Conservation (phyloP, 2,113 vertebrate species). For the Apistogramma diplotaenia region DNA sequence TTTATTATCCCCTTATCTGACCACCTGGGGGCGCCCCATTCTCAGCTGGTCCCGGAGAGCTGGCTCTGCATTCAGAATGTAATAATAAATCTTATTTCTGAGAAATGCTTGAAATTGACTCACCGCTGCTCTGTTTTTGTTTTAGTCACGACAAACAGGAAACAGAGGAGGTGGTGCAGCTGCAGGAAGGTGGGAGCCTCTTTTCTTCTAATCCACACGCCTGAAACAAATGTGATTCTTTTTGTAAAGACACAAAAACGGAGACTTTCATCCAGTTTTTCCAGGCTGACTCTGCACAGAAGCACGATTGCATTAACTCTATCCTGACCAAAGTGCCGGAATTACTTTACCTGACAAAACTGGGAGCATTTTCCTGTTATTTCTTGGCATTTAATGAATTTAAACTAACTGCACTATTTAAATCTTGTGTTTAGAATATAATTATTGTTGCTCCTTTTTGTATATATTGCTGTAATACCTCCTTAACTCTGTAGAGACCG, state of each 20-base stretch:
- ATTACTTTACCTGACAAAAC: neutral
- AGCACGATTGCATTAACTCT: too few relatives aligned
- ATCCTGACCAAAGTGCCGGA: too few relatives aligned
- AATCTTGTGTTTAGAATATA: too few relatives aligned
- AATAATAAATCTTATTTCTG: neutral
- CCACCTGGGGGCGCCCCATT: slow-evolving; percentile 35
- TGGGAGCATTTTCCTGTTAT: neutral
- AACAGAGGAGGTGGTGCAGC: slow-evolving; percentile 85
- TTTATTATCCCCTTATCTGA: neutral
- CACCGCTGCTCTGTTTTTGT: neutral
- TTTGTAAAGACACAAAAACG: neutral
- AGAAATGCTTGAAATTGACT: neutral
- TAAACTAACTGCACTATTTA: too few relatives aligned
- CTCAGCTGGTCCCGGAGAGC: fast-evolving
- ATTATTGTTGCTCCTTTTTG: too few relatives aligned
- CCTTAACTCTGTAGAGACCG: too few relatives aligned
- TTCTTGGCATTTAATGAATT: fast-evolving
- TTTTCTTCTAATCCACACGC: neutral
- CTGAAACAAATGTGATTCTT: neutral
- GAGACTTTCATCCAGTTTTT: neutral
- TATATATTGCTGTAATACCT: too few relatives aligned
- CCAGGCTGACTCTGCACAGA: neutral
- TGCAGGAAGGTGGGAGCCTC: slow-evolving; percentile 83
- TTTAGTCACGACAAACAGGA: slow-evolving; percentile 91
- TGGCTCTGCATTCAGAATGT: neutral